Base-by-base conservation (phyloP, 2,113 vertebrate species). In the Progne subis region DNA sequence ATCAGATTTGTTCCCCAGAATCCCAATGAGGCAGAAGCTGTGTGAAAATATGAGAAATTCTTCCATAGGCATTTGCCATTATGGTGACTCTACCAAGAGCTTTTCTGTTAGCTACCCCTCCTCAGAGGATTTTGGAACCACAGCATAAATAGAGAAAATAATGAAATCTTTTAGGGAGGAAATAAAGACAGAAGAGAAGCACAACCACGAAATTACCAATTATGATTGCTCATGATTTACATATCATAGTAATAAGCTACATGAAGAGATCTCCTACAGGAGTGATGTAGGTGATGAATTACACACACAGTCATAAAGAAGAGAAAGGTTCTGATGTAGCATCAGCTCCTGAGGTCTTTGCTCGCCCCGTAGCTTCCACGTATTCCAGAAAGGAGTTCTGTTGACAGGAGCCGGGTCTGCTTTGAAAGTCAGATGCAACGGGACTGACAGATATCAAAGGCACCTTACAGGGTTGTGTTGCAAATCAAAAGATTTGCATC, bases 231-330 rank as follows among this genome's bases (percentile, higher is more conserved):
- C 37, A 43, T 13, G 25, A 84, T 75, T 88, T 88, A 43, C 23
- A 16, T 23, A 56, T 20, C 49, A 46, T 13, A 41, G 43, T 43
- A 86, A 86, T 17, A 32, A 49, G 6, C 25, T 61, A 12, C 25
- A 79, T 14, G 12, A 64, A 59, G 44, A 65, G 11, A 26, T 60
- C 31, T 76, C 59, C 49, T 43, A 9, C 25, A 25, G 12, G 10
- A 17, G 25, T 32, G 37, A n/a, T 67, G 8, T 12, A 61, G 53
- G 39, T 17, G 34, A 63, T 78, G 46, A 77, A 68, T 70, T 92
- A 56, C 24, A 78, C 28, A 25, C 12, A 23, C 8, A 59, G 0
- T 4, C 3, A 0, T 28, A 28, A 60, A 5, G 11, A 85, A 79
- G 18, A 50, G 63, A 32, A 72, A 77, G 25, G 18, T 50, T 76